A percentile compares a stretch with the other conserved stretches of the same genome.
Conservation (phyloP, 2,888 invertebrate species). For the Dolichopus griseipennis region DNA sequence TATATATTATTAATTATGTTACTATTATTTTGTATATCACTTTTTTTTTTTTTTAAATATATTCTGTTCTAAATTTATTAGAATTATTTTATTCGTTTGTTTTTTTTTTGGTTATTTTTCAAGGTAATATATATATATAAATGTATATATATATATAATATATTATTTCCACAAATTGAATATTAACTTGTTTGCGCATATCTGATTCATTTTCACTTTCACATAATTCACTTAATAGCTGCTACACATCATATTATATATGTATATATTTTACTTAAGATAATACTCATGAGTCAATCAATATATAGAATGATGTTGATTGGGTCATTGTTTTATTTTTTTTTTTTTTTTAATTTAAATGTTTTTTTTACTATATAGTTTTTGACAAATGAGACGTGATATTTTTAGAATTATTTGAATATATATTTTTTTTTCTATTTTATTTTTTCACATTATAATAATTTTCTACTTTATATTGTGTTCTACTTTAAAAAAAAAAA, state of each 20-base stretch:
- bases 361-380: background rate
- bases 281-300: background rate
- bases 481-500: too few species aligned
- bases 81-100: too few species aligned
- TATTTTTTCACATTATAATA: background rate
- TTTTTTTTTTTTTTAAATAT: too few species aligned
- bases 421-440: background rate
- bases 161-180: background rate
- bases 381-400: background rate
- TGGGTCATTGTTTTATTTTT: background rate
- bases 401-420: background rate
- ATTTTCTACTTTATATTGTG: background rate
- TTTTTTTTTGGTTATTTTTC: background rate
- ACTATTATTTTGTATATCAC: too few species aligned
- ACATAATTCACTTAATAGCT: background rate
- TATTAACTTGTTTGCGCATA: background rate
- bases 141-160: too few species aligned
- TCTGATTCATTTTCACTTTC: background rate
- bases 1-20: too few species aligned
- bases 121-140: too few species aligned
- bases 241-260: too few species aligned
- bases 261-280: too few species aligned
- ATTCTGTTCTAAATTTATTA: too few species aligned
- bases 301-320: background rate
- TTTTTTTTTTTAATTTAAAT: background rate